Conservation (phyloP, 2,888 invertebrate genomes). For the Chloromyia formosa region DNA sequence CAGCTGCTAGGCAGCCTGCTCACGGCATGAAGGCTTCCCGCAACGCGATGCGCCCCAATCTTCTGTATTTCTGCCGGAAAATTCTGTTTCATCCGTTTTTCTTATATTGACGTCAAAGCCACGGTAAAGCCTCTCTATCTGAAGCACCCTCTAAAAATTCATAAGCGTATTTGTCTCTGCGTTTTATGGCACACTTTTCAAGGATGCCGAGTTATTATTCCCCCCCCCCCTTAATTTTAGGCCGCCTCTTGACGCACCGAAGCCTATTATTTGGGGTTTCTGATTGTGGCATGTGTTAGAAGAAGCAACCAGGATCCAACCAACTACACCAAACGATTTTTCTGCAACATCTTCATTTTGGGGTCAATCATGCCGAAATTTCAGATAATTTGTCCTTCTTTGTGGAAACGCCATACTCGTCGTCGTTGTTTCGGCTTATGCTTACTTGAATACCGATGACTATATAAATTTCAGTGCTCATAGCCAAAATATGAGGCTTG, state of each 20-base stretch:
- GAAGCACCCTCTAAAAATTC: conserved; percentile 16
- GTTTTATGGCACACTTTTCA: conserved; percentile 12
- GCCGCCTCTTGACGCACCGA: not conserved
- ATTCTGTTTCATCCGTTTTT: not conserved
- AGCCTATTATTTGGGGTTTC: conserved; percentile 6
- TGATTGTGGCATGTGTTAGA: not conserved
- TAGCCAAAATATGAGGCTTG: not conserved
- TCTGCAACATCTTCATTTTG: conserved; percentile 5
- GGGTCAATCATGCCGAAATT: conserved; percentile 21
- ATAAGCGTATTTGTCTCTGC: conserved; percentile 22
- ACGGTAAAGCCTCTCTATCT: not conserved
- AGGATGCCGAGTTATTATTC: conserved; percentile 21
- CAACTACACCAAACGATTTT: not conserved
- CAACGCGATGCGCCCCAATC: not conserved
- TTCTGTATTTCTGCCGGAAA: not conserved
- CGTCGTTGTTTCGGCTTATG: conserved; percentile 3
- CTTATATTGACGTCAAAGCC: not conserved
- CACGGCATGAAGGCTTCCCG: not conserved
- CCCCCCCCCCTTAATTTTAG: not conserved
- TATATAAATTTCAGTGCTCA: not conserved
- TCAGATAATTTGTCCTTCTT: conserved; percentile 21
- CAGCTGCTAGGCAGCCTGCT: not conserved
- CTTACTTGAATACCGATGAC: not conserved
- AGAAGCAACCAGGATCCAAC: not conserved
- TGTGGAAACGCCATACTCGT: not conserved